Conservation (phyloP, 1,140 invertebrate species). For the Chelonus insularis region DNA sequence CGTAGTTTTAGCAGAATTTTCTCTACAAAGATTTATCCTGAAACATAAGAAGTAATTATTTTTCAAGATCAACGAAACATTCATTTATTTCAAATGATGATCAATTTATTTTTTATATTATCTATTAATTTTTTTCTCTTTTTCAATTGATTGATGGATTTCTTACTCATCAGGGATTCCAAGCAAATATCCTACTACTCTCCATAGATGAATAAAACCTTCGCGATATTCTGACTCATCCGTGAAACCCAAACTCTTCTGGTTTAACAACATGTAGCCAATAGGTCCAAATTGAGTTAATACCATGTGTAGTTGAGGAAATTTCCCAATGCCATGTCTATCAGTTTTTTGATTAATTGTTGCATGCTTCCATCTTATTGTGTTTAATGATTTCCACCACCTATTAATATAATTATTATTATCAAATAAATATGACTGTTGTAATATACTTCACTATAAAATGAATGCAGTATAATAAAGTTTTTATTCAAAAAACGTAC, state of each 20-base stretch:
- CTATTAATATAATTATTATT: slow-evolving; percentile 29
- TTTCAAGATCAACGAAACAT: no score
- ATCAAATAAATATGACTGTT: no score
- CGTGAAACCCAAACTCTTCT: slow-evolving; percentile 65
- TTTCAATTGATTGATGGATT: no score
- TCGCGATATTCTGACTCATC: slow-evolving; percentile 60
- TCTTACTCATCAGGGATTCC: slow-evolving; percentile 74
- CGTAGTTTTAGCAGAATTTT: slow-evolving; percentile 37
- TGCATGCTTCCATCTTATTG: slow-evolving; percentile 67
- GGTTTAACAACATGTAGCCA: slow-evolving; percentile 68
- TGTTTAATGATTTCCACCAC: slow-evolving; percentile 61
- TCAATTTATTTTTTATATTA: no score
- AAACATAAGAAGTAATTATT: neutral
- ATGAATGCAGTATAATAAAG: neutral
- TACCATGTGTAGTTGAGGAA: slow-evolving; percentile 74
- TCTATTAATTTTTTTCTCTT: no score
- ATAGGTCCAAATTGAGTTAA: slow-evolving; percentile 83
- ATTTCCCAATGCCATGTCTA: slow-evolving; percentile 47
- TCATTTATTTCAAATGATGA: no score
- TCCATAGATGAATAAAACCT: slow-evolving; percentile 78
- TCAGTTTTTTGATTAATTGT: slow-evolving; percentile 52
- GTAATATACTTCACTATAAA: neutral
- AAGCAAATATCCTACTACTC: slow-evolving; percentile 73
- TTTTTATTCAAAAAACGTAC: no score
- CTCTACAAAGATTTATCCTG: slow-evolving; percentile 43